These are phyloP conservation scores for Oreochromis aureus DNA, from an alignment of 2,113 vertebrate genomes.

Conservation along the genomic window DNA sequence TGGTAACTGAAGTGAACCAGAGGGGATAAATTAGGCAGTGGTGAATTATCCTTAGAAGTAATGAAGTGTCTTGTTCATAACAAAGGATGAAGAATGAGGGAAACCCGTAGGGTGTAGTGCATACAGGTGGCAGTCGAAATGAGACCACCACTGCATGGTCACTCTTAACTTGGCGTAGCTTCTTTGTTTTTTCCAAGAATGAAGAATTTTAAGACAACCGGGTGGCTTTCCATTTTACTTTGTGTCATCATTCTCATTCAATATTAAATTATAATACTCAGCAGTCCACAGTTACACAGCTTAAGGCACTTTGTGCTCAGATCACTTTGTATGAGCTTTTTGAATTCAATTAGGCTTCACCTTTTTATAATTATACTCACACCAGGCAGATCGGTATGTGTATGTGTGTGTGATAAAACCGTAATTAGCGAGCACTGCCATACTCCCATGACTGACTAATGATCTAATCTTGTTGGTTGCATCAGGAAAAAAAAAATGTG, in stretches of 20 bases:
- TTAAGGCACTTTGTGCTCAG: background rate
- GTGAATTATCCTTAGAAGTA: conserved; percentile 19
- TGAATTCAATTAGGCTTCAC: conserved; percentile 5
- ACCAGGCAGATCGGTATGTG: background rate
- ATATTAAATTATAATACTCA: background rate
- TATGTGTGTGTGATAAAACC: background rate
- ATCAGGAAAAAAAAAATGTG: background rate
- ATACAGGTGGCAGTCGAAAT: conserved; percentile 1
- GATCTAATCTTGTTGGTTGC: conserved; percentile 27
- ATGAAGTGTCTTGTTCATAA: conserved; percentile 13
- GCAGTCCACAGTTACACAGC: background rate
- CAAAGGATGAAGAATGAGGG: background rate
- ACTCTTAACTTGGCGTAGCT: background rate
- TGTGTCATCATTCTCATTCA: background rate
- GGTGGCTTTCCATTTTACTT: background rate
- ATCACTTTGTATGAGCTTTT: conserved; percentile 9
- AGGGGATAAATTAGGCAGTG: conserved; percentile 13
- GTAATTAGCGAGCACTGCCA: conserved; percentile 37
- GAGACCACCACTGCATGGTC: background rate
- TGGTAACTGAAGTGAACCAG: conserved; percentile 34
- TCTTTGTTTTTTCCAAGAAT: background rate
- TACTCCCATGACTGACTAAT: conserved; percentile 35
- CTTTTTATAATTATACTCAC: conserved; percentile 6
- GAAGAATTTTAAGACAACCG: background rate
- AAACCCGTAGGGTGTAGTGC: background rate